Evolutionary conservation across 2,113 vertebrate genomes (phyloP), one percentile per base, ranked within the genome.

Genomic region (Mus pahari): DNA sequence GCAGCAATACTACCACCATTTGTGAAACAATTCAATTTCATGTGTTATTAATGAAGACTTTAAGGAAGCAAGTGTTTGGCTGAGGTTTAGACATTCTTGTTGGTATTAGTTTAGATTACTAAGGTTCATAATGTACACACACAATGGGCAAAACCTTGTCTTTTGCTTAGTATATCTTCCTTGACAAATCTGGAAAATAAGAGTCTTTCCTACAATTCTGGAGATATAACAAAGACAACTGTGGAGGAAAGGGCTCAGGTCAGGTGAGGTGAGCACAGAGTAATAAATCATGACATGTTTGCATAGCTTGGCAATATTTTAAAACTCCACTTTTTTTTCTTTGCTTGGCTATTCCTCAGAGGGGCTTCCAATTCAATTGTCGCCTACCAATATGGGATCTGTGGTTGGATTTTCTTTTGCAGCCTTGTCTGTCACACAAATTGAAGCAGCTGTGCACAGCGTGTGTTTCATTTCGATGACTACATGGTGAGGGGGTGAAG

Each of bases 381-480:
- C 89, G 73, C 73, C 83, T 93, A 86, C 74, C 26, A 79, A 60
- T 73, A 88, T 0, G 55, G 94, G 82, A 89, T 91, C 95, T 81
- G 89, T 31, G 3, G 78, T 90, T 87, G 89, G 94, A 92, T 95
- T 96, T 93, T 91, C 73, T 91, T 97, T 96, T 91, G 70, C 64
- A 75, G 94, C 95, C 75, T 84, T 77, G 42, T 84, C 97, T 97
- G 19, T 31, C 89, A 94, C 92, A 92, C 89, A 96, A 93, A 96
- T 91, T 60, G 92, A 95, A 89, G 82, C 97, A 97, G 96, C 96
- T 97, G 97, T 73, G 64, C 95, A 94, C 95, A 97, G 97, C 97
- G 74, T 95, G 97, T 7, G 45, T 86, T 86, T 94, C 83, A 68
- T 95, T 90, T 94, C 92, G 92, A 58, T 95, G 91, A 96, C 96